A percentile compares a stretch with the other conserved stretches of the same genome.
phyloP scores from a whole-genome alignment of 2,113 vertebrate species.

The Odocoileus virginianus region DNA sequence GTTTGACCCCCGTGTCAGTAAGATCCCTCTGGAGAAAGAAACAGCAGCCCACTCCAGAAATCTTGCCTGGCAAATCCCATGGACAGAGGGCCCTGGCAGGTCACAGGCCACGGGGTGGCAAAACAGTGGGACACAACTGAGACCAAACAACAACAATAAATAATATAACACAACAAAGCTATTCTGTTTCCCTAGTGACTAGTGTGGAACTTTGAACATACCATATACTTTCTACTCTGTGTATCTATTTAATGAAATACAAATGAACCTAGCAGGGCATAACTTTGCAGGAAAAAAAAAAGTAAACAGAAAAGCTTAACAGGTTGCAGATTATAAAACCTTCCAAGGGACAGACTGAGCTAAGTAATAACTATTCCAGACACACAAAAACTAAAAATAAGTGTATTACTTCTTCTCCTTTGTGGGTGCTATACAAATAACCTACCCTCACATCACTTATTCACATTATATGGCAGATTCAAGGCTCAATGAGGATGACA shows the following conservation, averaged over 20 bases:
- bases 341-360: not conserved
- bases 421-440: not conserved
- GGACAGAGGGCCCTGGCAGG: not conserved
- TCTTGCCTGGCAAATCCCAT: not conserved
- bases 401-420: not conserved
- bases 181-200: not conserved
- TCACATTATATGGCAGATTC: not conserved
- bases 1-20: not conserved
- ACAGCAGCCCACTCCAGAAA: not conserved
- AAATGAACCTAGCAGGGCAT: not conserved
- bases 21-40: not conserved
- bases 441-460: not conserved
- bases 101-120: not conserved
- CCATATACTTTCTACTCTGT: not conserved
- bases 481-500: not conserved
- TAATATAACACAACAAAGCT: not conserved
- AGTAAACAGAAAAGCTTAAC: not conserved
- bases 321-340: not conserved
- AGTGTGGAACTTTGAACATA: not conserved
- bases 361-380: not conserved
- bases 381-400: not conserved
- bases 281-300: not conserved
- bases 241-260: constrained; percentile 2
- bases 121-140: not conserved
- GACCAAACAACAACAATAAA: not conserved